phyloP scores from a whole-genome alignment of 2,797 vertebrate species.

The Myotis vivesi region DNA sequence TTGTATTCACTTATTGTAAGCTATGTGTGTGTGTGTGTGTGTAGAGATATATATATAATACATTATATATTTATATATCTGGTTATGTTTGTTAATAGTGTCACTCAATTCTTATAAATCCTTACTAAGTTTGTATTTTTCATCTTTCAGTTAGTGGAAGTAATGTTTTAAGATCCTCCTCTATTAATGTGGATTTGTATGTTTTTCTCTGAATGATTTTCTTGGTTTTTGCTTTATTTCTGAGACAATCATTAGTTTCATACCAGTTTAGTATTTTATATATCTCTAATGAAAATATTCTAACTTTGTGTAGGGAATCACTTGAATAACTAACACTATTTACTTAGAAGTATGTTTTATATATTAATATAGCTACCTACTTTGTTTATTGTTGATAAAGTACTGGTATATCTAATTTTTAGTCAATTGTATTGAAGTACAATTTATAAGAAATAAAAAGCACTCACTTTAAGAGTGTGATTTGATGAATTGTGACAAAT shows the following conservation, averaged over 20 bases:
- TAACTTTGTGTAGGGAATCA: not conserved
- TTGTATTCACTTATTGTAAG: not conserved
- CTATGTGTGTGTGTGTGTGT: not conserved
- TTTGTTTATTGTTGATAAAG: not conserved
- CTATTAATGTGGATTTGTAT: not conserved
- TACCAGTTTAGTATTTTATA: not conserved
- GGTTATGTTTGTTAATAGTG: not conserved
- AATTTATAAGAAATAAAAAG: not conserved
- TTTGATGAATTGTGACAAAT: not conserved
- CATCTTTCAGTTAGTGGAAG: not conserved
- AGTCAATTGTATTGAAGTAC: not conserved
- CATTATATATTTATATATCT: not conserved
- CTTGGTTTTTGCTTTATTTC: not conserved
- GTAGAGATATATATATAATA: not conserved
- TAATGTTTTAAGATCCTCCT: not conserved
- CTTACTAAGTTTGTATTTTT: slow-evolving; percentile 17
- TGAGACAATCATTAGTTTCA: not conserved
- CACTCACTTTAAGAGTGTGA: not conserved
- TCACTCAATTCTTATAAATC: not conserved
- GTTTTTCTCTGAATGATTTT: slow-evolving; percentile 1
- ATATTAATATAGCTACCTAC: not conserved
- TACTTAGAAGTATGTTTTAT: not conserved
- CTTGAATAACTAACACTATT: not conserved
- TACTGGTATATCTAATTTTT: not conserved
- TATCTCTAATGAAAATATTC: slow-evolving; percentile 19